Conservation (phyloP, 2,888 invertebrate species). For the Ornithoptera alexandrae region DNA sequence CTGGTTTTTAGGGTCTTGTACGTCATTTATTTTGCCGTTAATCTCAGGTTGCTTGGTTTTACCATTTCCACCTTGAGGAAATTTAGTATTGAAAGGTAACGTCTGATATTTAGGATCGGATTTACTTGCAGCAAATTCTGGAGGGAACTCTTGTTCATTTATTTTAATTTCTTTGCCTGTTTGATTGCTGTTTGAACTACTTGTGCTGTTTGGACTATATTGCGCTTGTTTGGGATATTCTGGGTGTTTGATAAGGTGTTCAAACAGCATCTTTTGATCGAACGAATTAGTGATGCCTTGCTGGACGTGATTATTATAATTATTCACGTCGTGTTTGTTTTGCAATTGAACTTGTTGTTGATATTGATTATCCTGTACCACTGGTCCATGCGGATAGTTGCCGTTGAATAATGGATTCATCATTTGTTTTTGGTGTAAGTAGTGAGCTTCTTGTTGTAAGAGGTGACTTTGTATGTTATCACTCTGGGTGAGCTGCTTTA, state of each 20-base stretch:
- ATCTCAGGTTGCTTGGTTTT: constrained; percentile 63
- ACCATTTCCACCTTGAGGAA: constrained; percentile 81
- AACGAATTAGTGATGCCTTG: constrained; percentile 73
- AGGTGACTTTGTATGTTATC: constrained; percentile 74
- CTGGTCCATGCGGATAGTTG: constrained; percentile 60
- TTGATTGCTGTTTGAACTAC: constrained; percentile 75
- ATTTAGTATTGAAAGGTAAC: constrained; percentile 93
- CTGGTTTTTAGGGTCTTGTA: constrained; percentile 56
- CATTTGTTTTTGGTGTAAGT: constrained; percentile 78
- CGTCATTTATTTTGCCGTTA: constrained; percentile 61
- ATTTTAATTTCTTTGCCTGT: constrained; percentile 72
- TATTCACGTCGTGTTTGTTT: constrained; percentile 62
- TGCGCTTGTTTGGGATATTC: constrained; percentile 76
- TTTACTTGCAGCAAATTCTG: constrained; percentile 88
- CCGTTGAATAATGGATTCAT: constrained; percentile 72
- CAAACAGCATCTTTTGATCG: constrained; percentile 68
- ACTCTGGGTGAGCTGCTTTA: constrained; percentile 74
- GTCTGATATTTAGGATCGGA: constrained; percentile 95
- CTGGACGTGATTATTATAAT: constrained; percentile 66
- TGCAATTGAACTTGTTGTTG: constrained; percentile 59
- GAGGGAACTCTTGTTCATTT: constrained; percentile 79
- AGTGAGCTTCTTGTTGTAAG: constrained; percentile 74
- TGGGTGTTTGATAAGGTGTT: constrained; percentile 72
- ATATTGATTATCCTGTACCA: constrained; percentile 64
- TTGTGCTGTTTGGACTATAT: constrained; percentile 80